Conservation (phyloP, 2,888 invertebrate species). For the Dinocampus coccinellae region DNA sequence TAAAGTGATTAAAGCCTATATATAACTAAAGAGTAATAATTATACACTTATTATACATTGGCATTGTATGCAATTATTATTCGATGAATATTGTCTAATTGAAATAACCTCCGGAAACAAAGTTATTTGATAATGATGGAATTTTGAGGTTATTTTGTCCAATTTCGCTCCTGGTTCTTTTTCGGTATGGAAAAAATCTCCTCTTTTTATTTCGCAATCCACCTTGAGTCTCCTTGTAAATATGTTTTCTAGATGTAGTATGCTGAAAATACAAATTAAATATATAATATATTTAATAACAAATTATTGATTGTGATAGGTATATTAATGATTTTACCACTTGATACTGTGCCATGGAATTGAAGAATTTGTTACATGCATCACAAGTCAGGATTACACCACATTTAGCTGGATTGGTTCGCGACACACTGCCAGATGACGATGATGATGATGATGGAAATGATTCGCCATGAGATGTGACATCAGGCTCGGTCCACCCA, state of each 20-base stretch:
- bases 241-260: constrained; percentile 2
- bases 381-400: constrained; percentile 56
- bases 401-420: constrained; percentile 31
- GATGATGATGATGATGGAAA: constrained; percentile 1
- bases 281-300: background rate
- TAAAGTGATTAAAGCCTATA: background rate
- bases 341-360: constrained; percentile 62
- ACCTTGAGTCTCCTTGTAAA: too few relatives aligned
- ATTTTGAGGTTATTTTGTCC: constrained; percentile 31
- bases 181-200: constrained; percentile 40
- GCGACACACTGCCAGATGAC: background rate
- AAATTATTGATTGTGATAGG: background rate
- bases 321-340: constrained; percentile 54
- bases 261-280: background rate
- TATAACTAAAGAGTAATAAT: background rate
- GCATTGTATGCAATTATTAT: background rate
- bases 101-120: constrained; percentile 58
- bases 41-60: background rate
- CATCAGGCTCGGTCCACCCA: constrained; percentile 55
- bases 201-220: background rate
- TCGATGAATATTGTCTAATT: constrained; percentile 40
- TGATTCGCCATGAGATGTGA: constrained; percentile 31
- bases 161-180: constrained; percentile 35
- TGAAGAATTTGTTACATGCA: constrained; percentile 66
- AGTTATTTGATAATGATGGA: constrained; percentile 55